Percentiles rank a stretch among this genome's conserved stretches.
phyloP scores from a whole-genome alignment of 1,140 invertebrate genomes.

The Drosophila melanogaster region DNA sequence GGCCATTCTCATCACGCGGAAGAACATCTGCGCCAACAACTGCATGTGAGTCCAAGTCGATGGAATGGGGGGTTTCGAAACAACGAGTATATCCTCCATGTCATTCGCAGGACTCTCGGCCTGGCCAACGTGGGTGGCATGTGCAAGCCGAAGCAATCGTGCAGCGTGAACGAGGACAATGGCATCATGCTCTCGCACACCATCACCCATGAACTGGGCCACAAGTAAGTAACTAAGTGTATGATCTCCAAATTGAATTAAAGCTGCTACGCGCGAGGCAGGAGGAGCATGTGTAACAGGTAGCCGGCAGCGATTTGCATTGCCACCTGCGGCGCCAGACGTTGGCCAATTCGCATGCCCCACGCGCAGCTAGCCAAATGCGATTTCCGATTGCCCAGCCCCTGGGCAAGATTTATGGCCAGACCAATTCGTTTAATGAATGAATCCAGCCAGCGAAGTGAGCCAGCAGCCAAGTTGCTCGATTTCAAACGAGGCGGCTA shows the following conservation, averaged over 20 bases:
- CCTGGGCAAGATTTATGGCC: constrained; percentile 62
- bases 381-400: constrained; percentile 10
- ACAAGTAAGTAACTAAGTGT: constrained; percentile 90
- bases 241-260: not conserved
- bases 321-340: constrained; percentile 48
- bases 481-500: constrained; percentile 25
- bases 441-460: constrained; percentile 39
- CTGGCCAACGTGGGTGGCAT: constrained; percentile 95
- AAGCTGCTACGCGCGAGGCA: not conserved
- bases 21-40: constrained; percentile 90
- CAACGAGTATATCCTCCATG: not conserved
- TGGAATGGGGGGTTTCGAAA: not conserved
- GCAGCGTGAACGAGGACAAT: constrained; percentile 96
- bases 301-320: constrained; percentile 36
- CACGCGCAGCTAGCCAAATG: constrained; percentile 8
- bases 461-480: not conserved
- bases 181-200: constrained; percentile 95
- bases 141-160: constrained; percentile 94
- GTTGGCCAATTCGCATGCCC: constrained; percentile 52
- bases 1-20: constrained; percentile 94
- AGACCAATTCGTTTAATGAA: constrained; percentile 74
- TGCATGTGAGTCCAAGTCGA: constrained; percentile 71
- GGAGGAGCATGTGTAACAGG: constrained; percentile 11
- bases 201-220: constrained; percentile 96
- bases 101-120: constrained; percentile 91